Percentiles rank a stretch among this genome's conserved stretches.
These are phyloP conservation scores for Bicyclus anynana DNA, from an alignment of 1,140 invertebrate species.

Conservation along the genomic window DNA sequence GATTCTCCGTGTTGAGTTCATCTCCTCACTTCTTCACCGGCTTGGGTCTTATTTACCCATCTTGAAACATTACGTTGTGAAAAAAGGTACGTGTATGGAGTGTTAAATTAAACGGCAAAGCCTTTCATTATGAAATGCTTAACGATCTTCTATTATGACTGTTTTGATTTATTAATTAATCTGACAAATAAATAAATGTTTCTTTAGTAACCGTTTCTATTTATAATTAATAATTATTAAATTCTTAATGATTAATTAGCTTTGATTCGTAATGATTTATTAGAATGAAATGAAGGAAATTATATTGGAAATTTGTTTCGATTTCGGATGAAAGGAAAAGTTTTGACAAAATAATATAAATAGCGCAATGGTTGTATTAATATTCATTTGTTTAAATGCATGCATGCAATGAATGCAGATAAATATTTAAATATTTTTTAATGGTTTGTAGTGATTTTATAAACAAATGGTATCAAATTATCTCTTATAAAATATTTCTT, in stretches of 20 bases:
- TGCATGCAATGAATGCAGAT: too few relatives aligned
- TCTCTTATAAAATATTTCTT: too few relatives aligned
- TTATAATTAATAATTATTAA: background rate
- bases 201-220: background rate
- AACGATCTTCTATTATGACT: background rate
- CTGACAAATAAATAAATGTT: background rate
- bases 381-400: too few relatives aligned
- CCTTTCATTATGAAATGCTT: background rate
- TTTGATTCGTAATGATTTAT: background rate
- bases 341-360: too few relatives aligned
- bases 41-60: background rate
- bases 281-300: background rate
- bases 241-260: background rate
- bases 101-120: background rate
- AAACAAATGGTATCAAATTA: too few relatives aligned
- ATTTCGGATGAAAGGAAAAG: background rate
- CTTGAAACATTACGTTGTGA: background rate
- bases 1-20: too few relatives aligned
- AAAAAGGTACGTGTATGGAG: background rate
- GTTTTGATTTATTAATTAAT: background rate
- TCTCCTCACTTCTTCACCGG: too few relatives aligned
- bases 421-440: too few relatives aligned
- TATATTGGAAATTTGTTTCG: background rate
- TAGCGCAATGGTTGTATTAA: too few relatives aligned
- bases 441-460: too few relatives aligned